Conservation (phyloP, 2,797 vertebrate species). For the Falco peregrinus region DNA sequence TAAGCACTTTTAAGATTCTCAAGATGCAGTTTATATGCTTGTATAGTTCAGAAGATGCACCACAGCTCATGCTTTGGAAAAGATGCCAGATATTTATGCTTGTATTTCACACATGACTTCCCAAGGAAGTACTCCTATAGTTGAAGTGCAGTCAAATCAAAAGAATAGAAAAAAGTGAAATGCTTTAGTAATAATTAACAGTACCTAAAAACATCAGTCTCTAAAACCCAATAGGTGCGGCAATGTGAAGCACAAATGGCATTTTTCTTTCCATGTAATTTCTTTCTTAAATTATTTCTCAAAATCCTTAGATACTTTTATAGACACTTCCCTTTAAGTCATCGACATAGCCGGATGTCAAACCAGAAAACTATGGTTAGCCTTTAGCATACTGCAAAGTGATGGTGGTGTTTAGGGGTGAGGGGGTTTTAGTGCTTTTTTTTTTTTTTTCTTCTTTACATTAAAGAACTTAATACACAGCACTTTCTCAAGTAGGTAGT, state of each 20-base stretch:
- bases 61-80: conserved; percentile 30
- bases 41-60: conserved; percentile 29
- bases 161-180: conserved; percentile 31
- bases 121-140: conserved; percentile 31
- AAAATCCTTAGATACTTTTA: neutral
- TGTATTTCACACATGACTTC: conserved; percentile 50
- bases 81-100: conserved; percentile 55
- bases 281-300: neutral
- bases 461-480: neutral
- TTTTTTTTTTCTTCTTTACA: neutral
- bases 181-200: conserved; percentile 7
- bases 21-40: conserved; percentile 56
- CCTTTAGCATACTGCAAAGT: neutral
- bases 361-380: neutral
- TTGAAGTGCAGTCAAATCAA: conserved; percentile 52
- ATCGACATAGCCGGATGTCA: neutral
- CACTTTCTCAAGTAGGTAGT: neutral
- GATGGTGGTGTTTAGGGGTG: accelerated
- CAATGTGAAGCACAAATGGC: neutral
- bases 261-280: neutral
- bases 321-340: neutral
- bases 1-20: conserved; percentile 57
- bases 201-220: neutral
- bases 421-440: accelerated
- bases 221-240: neutral